Percentiles rank a stretch among this genome's conserved stretches.
These are phyloP conservation scores for Aramus guarauna DNA, from an alignment of 2,113 vertebrate genomes.

Conservation along the genomic window DNA sequence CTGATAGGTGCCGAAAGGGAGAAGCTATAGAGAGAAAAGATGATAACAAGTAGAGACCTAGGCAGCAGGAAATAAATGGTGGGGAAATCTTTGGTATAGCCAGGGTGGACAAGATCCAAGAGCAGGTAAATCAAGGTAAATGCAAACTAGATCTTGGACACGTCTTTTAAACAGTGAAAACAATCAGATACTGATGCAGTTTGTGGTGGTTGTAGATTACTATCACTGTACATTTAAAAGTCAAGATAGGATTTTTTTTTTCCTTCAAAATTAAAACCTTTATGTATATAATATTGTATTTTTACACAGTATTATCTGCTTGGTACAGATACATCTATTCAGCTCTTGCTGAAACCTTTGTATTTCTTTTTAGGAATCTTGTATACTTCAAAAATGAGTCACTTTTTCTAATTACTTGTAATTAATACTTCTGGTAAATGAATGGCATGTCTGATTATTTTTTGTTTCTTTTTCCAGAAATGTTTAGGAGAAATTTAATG, in stretches of 20 bases:
- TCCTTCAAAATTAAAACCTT: background rate
- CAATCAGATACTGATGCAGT: background rate
- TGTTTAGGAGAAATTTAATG: constrained; percentile 47
- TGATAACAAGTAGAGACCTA: background rate
- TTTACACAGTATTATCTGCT: background rate
- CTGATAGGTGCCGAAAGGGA: background rate
- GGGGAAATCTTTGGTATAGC: background rate
- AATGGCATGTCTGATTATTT: constrained; percentile 35
- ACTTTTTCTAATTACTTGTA: constrained; percentile 46
- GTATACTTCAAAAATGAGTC: constrained; percentile 9
- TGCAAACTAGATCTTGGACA: background rate
- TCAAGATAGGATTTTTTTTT: background rate
- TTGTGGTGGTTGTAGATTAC: background rate
- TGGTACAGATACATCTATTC: background rate
- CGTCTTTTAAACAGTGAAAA: background rate
- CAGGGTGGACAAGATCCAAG: background rate
- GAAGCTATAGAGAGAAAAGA: background rate
- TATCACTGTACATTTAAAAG: background rate
- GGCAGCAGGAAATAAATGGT: background rate
- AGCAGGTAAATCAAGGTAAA: background rate
- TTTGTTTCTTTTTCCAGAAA: constrained; percentile 46
- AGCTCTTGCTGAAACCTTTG: background rate
- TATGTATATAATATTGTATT: background rate
- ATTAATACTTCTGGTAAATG: constrained; percentile 48
- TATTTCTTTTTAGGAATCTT: constrained; percentile 12